Evolutionary conservation across 2,113 vertebrate species (phyloP), one percentile per base, ranked within the genome.

Genomic region (Amblyopsis rosae): DNA sequence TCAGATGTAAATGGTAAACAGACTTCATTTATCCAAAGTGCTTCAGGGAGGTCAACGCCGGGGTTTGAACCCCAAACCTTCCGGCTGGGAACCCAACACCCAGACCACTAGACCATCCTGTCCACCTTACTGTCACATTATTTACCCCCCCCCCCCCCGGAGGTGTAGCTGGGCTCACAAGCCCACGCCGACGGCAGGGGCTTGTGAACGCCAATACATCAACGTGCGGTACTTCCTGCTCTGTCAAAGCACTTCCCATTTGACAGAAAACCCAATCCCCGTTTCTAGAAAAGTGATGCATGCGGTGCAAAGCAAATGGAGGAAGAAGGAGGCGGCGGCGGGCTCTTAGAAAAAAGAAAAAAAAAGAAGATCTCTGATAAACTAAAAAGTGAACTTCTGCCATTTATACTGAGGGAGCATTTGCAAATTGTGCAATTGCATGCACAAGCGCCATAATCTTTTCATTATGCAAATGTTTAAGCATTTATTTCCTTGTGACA

Each of bases 171-270:
- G 26, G 4, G 32, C 8, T 12, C 12, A 12, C 17, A 62, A 63
- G 56, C 49, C 65, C 15, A 75, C 19, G 19, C 19, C 19, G 66
- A 69, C 56, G 51, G n/a, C n/a, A n/a, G n/a, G n/a, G n/a, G n/a
- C n/a, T n/a, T n/a, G 1, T 74, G 61, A 70, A 62, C 58, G 75
- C 12, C 26, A 58, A 41, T 1, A 48, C 49, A 73, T 89, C 80
- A 68, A 83, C 32, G 49, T 60, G 64, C 41, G 53, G 3, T 69
- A 58, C 82, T 86, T 85, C 81, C 73, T 83, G 84, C 82, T 66
- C 73, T 55, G 76, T 86, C 71, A 73, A 70, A 59, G 59, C 6
- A 45, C 66, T 46, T 67, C 10, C 4, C 12, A n/a, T 53, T 53
- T 12, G 15, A 12, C 72, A 69, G 55, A 67, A 70, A 67, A 12